Evolutionary conservation across 2,113 vertebrate genomes (phyloP).

Genomic region (Psilopsiagon aymara): DNA sequence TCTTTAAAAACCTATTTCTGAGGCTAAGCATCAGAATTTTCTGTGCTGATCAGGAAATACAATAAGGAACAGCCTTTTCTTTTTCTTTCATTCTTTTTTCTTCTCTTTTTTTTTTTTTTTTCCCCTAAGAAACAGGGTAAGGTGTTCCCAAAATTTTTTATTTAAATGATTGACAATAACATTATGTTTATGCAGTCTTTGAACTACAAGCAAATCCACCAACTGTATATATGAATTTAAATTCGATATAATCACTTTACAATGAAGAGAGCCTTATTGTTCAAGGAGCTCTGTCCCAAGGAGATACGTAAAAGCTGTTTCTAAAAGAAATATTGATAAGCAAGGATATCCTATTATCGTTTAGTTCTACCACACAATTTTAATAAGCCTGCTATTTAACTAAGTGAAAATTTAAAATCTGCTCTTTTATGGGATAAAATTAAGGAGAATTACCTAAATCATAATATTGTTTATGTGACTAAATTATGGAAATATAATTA

Average conservation of each 20-base stretch:
- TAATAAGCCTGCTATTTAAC: neutral
- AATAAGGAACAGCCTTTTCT: neutral
- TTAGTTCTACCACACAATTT: neutral
- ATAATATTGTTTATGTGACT: neutral
- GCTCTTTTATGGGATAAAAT: neutral
- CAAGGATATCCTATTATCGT: neutral
- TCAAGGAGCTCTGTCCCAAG: neutral
- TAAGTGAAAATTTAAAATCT: neutral
- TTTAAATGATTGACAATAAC: neutral
- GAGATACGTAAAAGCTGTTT: neutral
- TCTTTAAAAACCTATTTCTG: neutral
- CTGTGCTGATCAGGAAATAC: neutral
- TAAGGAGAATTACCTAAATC: neutral
- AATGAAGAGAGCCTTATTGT: slow-evolving; percentile 24
- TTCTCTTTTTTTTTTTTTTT: neutral
- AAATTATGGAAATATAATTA: neutral
- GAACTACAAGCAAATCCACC: neutral
- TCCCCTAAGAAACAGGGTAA: neutral
- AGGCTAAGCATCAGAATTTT: neutral
- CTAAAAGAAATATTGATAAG: neutral
- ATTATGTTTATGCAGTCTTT: neutral
- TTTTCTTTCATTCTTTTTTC: too few species aligned
- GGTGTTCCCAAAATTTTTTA: neutral
- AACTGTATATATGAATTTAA: neutral
- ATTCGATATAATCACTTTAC: neutral